Conservation (phyloP, 2,113 vertebrate species). For the Aythya baeri region DNA sequence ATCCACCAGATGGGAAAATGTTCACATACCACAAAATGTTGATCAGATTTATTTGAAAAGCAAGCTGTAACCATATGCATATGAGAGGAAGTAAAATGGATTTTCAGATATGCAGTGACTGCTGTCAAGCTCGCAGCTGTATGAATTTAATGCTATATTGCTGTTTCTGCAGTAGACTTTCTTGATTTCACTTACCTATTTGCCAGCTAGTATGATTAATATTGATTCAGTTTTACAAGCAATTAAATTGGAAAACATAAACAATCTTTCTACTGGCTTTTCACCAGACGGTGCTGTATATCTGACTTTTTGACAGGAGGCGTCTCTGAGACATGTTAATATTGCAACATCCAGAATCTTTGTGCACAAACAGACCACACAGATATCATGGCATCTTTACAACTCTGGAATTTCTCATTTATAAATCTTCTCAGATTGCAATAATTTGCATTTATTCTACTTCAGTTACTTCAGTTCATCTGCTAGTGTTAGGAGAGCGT, state of each 20-base stretch:
- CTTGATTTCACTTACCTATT: conserved; percentile 43
- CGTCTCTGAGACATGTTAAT: conserved; percentile 1
- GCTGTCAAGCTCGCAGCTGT: conserved; percentile 48
- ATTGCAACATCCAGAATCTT: neutral
- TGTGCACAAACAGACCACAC: neutral
- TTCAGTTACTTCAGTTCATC: neutral
- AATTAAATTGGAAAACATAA: conserved; percentile 60
- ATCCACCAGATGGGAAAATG: conserved; percentile 77
- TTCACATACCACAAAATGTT: conserved; percentile 71
- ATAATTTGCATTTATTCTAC: neutral
- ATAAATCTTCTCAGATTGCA: neutral
- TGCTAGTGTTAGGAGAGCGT: neutral
- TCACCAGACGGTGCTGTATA: conserved; percentile 1
- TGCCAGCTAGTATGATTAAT: conserved; percentile 61
- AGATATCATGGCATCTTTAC: neutral
- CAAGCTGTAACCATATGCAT: conserved; percentile 74
- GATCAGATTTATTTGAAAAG: conserved; percentile 78
- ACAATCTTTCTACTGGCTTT: conserved; percentile 43
- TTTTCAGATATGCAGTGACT: conserved; percentile 56
- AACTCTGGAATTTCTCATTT: neutral
- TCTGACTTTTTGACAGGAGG: neutral
- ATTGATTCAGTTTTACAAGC: conserved; percentile 61
- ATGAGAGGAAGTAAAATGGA: conserved; percentile 57
- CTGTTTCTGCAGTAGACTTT: conserved; percentile 14
- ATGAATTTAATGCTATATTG: conserved; percentile 46